Evolutionary conservation across 1,140 invertebrate species (phyloP), one percentile per base, ranked within the genome.

Genomic region (Lordiphosa clarofinis): DNA sequence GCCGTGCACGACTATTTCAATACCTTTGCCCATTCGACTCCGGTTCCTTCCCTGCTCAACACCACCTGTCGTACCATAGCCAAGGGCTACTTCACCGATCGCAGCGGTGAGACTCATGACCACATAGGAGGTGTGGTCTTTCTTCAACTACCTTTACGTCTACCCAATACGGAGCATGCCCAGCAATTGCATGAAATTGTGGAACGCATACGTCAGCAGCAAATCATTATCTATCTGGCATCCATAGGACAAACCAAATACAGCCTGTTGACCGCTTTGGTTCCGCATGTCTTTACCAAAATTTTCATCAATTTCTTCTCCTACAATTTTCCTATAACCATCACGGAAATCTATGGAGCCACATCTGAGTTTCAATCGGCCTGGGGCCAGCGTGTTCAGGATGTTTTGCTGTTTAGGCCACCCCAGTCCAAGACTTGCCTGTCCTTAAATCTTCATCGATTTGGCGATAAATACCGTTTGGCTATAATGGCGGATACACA

Each of bases 401-500:
- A 91, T 56, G 91, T 93, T 0, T 87, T 95, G n/a, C 94, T 94
- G 63, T 95, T 94, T 92, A 90, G 94, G 64, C 94, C 95, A 21
- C 94, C 94, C 3, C 94, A 95, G 87, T 94, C 94, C 19, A 95
- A 95, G 86, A 94, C 94, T 37, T 93, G 94, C 82, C 91, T 95
- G 72, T 95, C 94, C 0, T 88, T 95, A 60, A 95, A 94, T 46
- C 89, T 95, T 2, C 94, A 95, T 67, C 92, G 92, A 60, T 94
- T 94, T 79, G 92, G 92, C 0, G 92, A 92, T 52, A 90, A 91
- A 11, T 91, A 94, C 3, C 91, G 92, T 9, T 84, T 96, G 1
- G 93, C 92, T 1, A 92, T 95, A 1, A 95, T 96, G 94, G 91
- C 92, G 1, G 94, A 95, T 70, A 92, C 94, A 0, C 91, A 93